These are phyloP conservation scores for Hemicentrotus pulcherrimus DNA, from an alignment of 35 echinoderm and acorn worm species.

Conservation along the genomic window DNA sequence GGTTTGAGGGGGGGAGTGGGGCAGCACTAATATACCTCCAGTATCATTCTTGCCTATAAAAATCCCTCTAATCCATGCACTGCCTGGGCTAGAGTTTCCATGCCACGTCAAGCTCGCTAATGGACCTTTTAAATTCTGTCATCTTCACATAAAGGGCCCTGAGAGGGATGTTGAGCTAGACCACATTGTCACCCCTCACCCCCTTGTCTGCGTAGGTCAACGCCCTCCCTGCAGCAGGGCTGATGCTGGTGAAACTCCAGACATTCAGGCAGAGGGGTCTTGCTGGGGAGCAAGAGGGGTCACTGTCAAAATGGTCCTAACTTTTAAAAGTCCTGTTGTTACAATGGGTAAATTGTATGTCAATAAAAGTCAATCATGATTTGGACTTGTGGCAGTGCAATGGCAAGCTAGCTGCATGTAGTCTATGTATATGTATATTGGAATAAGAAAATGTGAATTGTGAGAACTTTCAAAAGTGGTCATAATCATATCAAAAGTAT, in stretches of 20 bases:
- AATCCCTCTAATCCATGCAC: not conserved
- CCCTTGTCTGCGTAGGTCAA: not conserved
- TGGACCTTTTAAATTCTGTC: slow-evolving; percentile 1
- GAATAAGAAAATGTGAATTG: not conserved
- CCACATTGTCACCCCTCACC: slow-evolving; percentile 7
- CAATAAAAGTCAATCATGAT: not conserved
- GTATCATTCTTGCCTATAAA: not conserved
- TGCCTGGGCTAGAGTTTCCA: not conserved
- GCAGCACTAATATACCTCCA: not conserved
- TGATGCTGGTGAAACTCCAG: not conserved
- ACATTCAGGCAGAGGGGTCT: not conserved
- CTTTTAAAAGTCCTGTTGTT: not conserved
- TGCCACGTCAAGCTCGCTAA: not conserved
- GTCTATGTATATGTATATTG: not conserved
- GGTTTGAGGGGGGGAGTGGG: not conserved
- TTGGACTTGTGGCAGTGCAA: not conserved
- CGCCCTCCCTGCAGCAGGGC: not conserved
- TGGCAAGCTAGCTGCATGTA: not conserved
- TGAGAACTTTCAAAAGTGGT: too few relatives aligned
- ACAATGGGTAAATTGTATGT: not conserved
- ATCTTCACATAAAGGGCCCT: not conserved
- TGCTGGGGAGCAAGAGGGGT: not conserved
- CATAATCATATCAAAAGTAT: too few relatives aligned
- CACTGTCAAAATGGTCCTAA: not conserved
- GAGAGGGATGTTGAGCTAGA: not conserved